Percentiles rank a stretch among this genome's conserved stretches.
phyloP scores from a whole-genome alignment of 2,113 vertebrate genomes.

The Colossoma macropomum region DNA sequence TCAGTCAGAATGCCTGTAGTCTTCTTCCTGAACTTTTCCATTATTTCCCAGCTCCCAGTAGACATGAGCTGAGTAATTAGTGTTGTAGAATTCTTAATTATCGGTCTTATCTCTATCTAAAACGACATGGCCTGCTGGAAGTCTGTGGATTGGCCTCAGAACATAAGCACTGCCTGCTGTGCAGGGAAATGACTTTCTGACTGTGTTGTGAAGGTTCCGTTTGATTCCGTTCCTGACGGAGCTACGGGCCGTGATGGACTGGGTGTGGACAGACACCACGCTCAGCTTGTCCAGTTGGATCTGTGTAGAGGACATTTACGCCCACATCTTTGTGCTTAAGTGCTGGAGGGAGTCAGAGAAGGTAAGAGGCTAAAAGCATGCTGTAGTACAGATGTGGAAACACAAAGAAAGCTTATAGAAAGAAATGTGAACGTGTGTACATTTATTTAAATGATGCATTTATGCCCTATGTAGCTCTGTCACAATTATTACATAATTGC shows the following conservation, averaged over 20 bases:
- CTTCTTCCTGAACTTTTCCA: neutral
- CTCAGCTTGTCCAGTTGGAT: constrained; percentile 99
- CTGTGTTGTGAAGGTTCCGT: constrained; percentile 84
- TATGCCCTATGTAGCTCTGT: no score
- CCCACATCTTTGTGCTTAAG: constrained; percentile 97
- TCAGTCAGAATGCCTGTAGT: neutral
- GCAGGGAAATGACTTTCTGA: neutral
- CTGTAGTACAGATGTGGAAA: neutral
- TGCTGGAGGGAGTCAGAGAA: constrained; percentile 94
- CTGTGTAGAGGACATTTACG: constrained; percentile 98
- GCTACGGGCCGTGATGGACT: constrained; percentile 97
- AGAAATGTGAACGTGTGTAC: neutral
- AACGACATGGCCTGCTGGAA: neutral
- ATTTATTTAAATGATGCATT: no score
- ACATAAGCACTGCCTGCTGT: neutral
- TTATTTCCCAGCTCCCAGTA: neutral
- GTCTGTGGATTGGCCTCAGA: neutral
- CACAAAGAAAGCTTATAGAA: no score
- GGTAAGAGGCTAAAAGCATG: constrained; percentile 10
- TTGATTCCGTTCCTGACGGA: constrained; percentile 96
- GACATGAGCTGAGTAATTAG: neutral
- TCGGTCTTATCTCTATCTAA: neutral
- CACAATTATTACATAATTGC: no score
- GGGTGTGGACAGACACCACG: constrained; percentile 99
- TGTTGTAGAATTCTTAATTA: neutral